Conservation (phyloP, 1,140 invertebrate genomes). For the Pogonomyrmex barbatus region DNA sequence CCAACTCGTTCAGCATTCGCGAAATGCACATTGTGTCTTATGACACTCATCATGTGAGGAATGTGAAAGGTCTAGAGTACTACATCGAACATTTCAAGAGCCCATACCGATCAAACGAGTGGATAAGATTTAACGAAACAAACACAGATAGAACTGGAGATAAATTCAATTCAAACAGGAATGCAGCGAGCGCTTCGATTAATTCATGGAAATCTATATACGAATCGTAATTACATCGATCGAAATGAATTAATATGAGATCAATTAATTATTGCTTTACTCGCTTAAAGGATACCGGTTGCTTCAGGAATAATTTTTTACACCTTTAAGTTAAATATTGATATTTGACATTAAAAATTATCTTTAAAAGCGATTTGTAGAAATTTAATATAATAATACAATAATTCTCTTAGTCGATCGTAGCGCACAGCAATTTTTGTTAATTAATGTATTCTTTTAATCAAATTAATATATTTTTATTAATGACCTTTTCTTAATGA, state of each 20-base stretch:
- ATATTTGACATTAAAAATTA: not conserved
- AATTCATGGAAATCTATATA: slow-evolving; percentile 2
- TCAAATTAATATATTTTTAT: not conserved
- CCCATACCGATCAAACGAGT: slow-evolving; percentile 7
- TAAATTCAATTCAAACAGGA: not conserved
- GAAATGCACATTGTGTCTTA: slow-evolving; percentile 56
- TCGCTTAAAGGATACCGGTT: not conserved
- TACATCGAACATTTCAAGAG: slow-evolving; percentile 43
- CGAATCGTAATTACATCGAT: not conserved
- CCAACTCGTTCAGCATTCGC: slow-evolving; percentile 31
- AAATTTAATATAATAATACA: not conserved
- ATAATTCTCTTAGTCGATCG: not conserved
- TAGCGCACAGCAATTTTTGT: not conserved
- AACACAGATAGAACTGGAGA: slow-evolving; percentile 16
- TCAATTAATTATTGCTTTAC: slow-evolving; percentile 37
- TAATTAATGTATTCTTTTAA: not conserved
- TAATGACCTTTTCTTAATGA: not conserved
- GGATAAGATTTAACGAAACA: slow-evolving; percentile 61
- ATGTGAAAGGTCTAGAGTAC: slow-evolving; percentile 73
- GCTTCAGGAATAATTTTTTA: not conserved
- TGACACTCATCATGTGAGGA: slow-evolving; percentile 64
- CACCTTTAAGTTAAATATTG: not conserved
- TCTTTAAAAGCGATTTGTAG: not conserved
- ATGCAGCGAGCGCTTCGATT: slow-evolving; percentile 13
- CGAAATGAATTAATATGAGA: not conserved